Evolutionary conservation across 2,113 vertebrate species (phyloP).

Genomic region (Daphoenositta chrysoptera): DNA sequence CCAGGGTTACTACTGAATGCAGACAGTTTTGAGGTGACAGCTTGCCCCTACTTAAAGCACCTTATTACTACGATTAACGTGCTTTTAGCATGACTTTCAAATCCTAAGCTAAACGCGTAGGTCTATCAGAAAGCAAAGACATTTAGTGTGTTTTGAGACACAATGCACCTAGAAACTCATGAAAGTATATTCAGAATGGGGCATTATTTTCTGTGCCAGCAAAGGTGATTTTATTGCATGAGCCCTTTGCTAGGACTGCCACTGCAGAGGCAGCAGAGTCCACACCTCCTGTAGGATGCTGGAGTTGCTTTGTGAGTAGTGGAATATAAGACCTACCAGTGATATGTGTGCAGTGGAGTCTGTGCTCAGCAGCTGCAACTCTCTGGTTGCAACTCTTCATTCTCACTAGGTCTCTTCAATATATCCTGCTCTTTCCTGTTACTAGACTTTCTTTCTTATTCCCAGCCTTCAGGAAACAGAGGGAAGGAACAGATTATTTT

Average conservation of each 20-base stretch:
- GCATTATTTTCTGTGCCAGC: background rate
- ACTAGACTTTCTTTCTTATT: background rate
- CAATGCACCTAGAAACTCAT: background rate
- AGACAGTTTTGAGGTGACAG: background rate
- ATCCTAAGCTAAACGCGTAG: background rate
- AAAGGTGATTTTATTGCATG: background rate
- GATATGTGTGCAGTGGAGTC: background rate
- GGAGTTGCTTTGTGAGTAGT: background rate
- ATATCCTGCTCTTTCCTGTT: background rate
- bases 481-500: background rate
- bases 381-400: background rate
- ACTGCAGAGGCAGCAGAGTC: background rate
- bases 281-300: rapidly evolving
- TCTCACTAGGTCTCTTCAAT: background rate
- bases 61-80: background rate
- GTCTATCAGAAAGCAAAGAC: background rate
- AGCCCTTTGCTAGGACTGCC: background rate
- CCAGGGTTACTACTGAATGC: background rate
- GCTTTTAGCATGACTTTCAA: background rate
- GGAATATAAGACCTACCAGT: background rate
- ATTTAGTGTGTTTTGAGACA: background rate
- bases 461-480: background rate
- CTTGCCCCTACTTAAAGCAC: background rate
- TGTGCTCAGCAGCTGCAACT: background rate
- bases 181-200: background rate